Evolutionary conservation across 2,113 vertebrate species (phyloP).

Genomic region (Pundamilia nyererei): DNA sequence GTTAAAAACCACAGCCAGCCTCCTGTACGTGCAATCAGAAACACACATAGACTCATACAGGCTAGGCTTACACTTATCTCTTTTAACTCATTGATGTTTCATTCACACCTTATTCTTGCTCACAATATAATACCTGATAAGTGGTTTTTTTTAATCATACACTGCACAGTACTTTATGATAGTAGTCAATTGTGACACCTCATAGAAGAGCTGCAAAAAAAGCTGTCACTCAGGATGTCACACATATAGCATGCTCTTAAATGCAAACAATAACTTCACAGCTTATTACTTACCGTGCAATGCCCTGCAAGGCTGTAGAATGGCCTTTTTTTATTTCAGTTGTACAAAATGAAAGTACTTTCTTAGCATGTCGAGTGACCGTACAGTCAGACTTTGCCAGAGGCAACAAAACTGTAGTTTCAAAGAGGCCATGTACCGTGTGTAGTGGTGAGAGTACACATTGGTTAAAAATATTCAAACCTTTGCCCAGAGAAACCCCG

Average conservation of each 20-base stretch:
- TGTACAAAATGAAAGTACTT: background rate
- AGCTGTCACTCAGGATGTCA: background rate
- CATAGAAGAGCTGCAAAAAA: background rate
- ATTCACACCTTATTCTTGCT: background rate
- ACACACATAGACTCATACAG: background rate
- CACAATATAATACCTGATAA: background rate
- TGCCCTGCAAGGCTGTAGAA: background rate
- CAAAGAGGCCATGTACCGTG: background rate
- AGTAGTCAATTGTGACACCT: background rate
- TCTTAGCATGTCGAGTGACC: background rate
- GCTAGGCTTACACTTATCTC: background rate
- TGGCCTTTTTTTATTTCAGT: background rate
- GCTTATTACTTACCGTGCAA: background rate
- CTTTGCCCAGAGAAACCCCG: background rate
- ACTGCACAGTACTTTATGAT: background rate
- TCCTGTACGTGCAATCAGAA: background rate
- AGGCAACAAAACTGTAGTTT: constrained; percentile 6
- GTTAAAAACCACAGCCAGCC: constrained; percentile 34
- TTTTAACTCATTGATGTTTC: background rate
- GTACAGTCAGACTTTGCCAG: background rate
- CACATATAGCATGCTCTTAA: background rate
- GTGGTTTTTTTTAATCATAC: background rate
- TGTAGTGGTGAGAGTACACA: background rate
- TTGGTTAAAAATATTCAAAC: constrained; percentile 54
- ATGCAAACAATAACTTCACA: background rate